Conservation (phyloP, 2,113 vertebrate species). For the Callipepla californica region DNA sequence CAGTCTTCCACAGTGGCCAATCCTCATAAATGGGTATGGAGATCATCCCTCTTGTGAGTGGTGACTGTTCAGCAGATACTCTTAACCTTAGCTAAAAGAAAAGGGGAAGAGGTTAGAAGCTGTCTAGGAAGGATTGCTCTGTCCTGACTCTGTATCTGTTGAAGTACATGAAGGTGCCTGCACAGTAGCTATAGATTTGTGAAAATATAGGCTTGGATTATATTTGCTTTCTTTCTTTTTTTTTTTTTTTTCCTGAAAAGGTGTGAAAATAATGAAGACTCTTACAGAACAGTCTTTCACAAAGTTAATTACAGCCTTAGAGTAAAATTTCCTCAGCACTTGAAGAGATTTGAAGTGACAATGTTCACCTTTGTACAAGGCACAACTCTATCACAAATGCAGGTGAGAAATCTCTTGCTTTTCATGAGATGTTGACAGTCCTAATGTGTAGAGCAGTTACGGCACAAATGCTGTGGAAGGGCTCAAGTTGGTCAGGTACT, state of each 20-base stretch:
- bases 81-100: neutral
- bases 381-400: neutral
- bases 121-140: neutral
- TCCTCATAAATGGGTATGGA: slow-evolving; percentile 66
- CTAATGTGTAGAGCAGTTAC: accelerated
- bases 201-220: neutral
- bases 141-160: neutral
- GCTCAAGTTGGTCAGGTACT: neutral
- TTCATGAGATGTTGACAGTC: accelerated
- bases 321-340: slow-evolving; percentile 61
- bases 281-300: slow-evolving; percentile 58
- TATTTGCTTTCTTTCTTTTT: neutral
- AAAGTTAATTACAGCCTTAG: neutral
- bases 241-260: neutral
- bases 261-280: slow-evolving; percentile 52
- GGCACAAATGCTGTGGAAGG: neutral
- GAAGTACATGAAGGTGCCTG: accelerated
- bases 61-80: neutral
- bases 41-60: accelerated
- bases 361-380: slow-evolving; percentile 67
- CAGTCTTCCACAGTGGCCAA: slow-evolving; percentile 56
- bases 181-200: neutral
- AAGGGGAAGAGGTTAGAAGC: neutral
- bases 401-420: slow-evolving; percentile 1
- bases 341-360: slow-evolving; percentile 77